Evolutionary conservation across 2,888 invertebrate species (phyloP).

Genomic region (Nebria salina): DNA sequence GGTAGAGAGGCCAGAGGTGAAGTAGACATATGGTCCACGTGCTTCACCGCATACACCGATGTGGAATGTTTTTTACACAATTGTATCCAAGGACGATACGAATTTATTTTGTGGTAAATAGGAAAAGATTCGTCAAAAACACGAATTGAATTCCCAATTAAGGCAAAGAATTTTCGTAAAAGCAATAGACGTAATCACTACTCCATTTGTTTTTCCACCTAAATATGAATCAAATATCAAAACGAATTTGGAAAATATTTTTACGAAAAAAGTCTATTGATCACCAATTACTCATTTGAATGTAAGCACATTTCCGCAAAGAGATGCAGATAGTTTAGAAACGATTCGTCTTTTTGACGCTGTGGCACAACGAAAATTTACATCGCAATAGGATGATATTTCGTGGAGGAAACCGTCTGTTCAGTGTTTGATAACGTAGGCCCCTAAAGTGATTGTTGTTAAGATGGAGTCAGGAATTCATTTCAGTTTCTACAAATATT

Average conservation of each 20-base stretch:
- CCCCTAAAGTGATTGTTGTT: slow-evolving; percentile 3
- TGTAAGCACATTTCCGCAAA: neutral
- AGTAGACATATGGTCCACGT: neutral
- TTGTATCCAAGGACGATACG: neutral
- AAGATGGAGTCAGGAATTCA: neutral
- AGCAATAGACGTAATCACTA: too few relatives aligned
- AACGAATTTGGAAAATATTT: neutral
- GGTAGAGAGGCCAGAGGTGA: neutral
- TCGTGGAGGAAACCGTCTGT: slow-evolving; percentile 8
- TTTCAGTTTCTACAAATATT: neutral
- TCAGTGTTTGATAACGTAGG: neutral
- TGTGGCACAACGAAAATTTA: slow-evolving; percentile 24
- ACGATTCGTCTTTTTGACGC: slow-evolving; percentile 32
- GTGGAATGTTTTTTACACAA: neutral
- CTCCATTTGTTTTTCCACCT: too few relatives aligned
- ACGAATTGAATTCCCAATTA: too few relatives aligned
- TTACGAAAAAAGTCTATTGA: slow-evolving; percentile 44
- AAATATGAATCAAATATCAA: too few relatives aligned
- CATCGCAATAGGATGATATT: slow-evolving; percentile 43
- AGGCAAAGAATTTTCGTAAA: too few relatives aligned
- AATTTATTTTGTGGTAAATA: neutral
- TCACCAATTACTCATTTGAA: slow-evolving; percentile 48
- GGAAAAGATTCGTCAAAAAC: too few relatives aligned
- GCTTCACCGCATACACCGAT: neutral
- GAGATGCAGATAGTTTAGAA: slow-evolving; percentile 10